phyloP scores from a whole-genome alignment of 2,888 invertebrate species.

The Dynastes maya region DNA sequence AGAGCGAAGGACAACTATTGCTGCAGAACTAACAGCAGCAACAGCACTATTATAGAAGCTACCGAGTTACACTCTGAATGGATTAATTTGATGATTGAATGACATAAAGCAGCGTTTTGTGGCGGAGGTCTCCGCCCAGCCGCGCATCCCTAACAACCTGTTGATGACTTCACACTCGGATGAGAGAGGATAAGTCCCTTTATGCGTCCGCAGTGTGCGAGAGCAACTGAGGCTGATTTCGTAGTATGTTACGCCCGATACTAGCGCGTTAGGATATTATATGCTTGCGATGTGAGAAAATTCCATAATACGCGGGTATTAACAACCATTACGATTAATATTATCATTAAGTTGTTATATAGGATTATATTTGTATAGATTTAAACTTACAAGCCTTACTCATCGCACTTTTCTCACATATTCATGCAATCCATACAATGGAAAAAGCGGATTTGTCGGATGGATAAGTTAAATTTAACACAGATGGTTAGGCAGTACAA shows the following conservation, averaged over 20 bases:
- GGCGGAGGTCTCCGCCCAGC: slow-evolving; percentile 62
- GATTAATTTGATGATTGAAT: slow-evolving; percentile 68
- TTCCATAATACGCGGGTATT: slow-evolving; percentile 14
- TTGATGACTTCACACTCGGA: slow-evolving; percentile 61
- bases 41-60: slow-evolving; percentile 39
- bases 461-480: too few relatives aligned
- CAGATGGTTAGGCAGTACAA: too few relatives aligned
- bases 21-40: slow-evolving; percentile 16
- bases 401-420: neutral
- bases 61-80: slow-evolving; percentile 61
- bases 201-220: slow-evolving; percentile 20
- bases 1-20: slow-evolving; percentile 8
- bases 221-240: slow-evolving; percentile 23
- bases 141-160: slow-evolving; percentile 64
- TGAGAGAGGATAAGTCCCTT: slow-evolving; percentile 41
- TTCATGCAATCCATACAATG: too few relatives aligned
- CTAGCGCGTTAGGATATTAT: slow-evolving; percentile 7
- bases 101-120: slow-evolving; percentile 67
- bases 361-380: slow-evolving; percentile 1
- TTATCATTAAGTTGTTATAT: neutral
- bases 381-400: neutral
- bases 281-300: slow-evolving; percentile 10
- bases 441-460: too few relatives aligned
- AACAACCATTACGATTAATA: slow-evolving; percentile 8
- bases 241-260: slow-evolving; percentile 10